Percentiles rank a stretch among this genome's conserved stretches.
These are phyloP conservation scores for Notodonta dromedarius DNA, from an alignment of 2,888 invertebrate species.

Conservation along the genomic window DNA sequence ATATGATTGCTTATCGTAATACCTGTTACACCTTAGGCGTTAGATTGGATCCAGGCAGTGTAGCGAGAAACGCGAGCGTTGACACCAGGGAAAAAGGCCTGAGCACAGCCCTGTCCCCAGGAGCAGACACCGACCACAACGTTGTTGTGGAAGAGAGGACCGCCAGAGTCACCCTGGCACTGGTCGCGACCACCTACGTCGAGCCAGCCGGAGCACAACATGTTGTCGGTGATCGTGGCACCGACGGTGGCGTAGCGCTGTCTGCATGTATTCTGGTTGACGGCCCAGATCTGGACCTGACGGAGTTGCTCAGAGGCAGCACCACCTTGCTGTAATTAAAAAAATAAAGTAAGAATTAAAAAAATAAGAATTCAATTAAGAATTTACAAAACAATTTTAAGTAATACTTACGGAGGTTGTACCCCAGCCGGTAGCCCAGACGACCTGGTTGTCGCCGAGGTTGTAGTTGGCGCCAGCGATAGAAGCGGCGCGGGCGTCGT, in stretches of 20 bases:
- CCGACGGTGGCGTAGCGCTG: conserved; percentile 36
- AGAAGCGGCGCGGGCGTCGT: conserved; percentile 34
- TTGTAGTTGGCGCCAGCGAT: conserved; percentile 56
- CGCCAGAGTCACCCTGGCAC: conserved; percentile 53
- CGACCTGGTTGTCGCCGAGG: conserved; percentile 48
- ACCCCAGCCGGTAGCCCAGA: conserved; percentile 66
- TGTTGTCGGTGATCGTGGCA: conserved; percentile 40
- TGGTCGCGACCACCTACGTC: conserved; percentile 51
- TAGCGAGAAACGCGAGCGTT: conserved; percentile 49
- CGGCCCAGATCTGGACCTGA: conserved; percentile 46
- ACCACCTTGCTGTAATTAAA: conserved; percentile 33
- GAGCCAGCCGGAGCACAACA: conserved; percentile 56
- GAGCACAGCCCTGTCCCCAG: conserved; percentile 44
- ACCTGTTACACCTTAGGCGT: conserved; percentile 28
- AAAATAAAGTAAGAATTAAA: too few relatives aligned
- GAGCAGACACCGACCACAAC: conserved; percentile 51
- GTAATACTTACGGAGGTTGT: conserved; percentile 46
- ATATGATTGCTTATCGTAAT: conserved; percentile 13
- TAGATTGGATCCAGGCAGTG: conserved; percentile 37
- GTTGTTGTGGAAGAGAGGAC: conserved; percentile 48
- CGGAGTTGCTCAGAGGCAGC: conserved; percentile 44
- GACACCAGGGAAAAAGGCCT: conserved; percentile 44
- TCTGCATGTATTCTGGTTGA: conserved; percentile 48
- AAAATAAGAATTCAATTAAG: background rate
- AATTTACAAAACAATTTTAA: too few relatives aligned